phyloP scores from a whole-genome alignment of 2,888 invertebrate species.

The Proisotoma minuta region DNA sequence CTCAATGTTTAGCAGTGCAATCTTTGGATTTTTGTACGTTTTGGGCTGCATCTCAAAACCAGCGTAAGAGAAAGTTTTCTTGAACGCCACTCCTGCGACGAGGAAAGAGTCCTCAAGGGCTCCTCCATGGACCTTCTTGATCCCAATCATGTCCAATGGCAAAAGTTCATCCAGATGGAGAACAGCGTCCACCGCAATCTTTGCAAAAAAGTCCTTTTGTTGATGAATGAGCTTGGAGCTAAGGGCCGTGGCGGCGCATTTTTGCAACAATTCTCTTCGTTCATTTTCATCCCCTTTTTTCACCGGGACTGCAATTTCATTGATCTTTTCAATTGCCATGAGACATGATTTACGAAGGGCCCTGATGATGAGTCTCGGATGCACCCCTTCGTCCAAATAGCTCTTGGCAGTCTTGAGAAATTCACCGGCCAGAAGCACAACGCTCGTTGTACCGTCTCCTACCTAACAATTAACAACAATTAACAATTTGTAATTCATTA shows the following conservation, averaged over 20 bases:
- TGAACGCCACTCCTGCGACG: constrained; percentile 93
- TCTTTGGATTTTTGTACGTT: constrained; percentile 79
- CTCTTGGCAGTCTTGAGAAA: constrained; percentile 90
- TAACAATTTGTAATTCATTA: not conserved
- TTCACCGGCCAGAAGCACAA: constrained; percentile 92
- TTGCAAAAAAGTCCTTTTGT: constrained; percentile 91
- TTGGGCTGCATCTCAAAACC: constrained; percentile 99
- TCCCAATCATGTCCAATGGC: constrained; percentile 97
- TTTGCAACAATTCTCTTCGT: constrained; percentile 64
- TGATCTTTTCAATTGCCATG: constrained; percentile 75
- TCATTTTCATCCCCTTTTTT: constrained; percentile 54
- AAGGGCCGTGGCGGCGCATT: constrained; percentile 94
- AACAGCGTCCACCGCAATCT: constrained; percentile 97
- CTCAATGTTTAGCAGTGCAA: constrained; percentile 95
- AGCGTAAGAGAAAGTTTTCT: constrained; percentile 99
- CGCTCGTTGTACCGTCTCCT: constrained; percentile 97
- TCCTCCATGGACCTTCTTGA: constrained; percentile 81
- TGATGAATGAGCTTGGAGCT: constrained; percentile 95
- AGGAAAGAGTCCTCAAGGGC: constrained; percentile 72
- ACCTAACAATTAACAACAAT: constrained; percentile 59
- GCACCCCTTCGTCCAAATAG: constrained; percentile 93
- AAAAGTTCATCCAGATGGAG: constrained; percentile 79
- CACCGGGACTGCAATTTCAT: constrained; percentile 70
- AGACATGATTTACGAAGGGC: constrained; percentile 80
- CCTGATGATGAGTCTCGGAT: constrained; percentile 86